Evolutionary conservation across 92 coral and sea anemone genomes (phyloP).

Genomic region (Epizoanthus scotinus): DNA sequence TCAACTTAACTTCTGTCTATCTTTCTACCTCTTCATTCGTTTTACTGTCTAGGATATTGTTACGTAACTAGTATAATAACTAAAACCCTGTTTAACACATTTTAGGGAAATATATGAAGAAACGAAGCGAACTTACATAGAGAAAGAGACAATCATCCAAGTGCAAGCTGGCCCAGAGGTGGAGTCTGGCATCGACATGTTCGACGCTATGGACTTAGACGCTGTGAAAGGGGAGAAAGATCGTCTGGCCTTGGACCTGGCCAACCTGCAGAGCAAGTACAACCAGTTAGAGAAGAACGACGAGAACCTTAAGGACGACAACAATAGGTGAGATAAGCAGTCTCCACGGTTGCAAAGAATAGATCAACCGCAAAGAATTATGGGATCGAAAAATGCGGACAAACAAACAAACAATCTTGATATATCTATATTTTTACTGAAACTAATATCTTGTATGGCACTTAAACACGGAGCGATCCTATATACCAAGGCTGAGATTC

Average conservation of each 20-base stretch:
- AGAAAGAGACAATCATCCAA: constrained; percentile 63
- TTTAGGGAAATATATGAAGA: constrained; percentile 49
- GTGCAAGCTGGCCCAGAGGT: constrained; percentile 68
- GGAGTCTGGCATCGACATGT: constrained; percentile 75
- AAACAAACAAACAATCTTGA: too few species aligned
- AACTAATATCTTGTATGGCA: too few species aligned
- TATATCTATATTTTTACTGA: too few species aligned
- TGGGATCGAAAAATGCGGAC: too few species aligned
- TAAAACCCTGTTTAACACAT: background rate
- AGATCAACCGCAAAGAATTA: too few species aligned
- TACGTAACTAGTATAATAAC: background rate
- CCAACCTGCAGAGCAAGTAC: constrained; percentile 81
- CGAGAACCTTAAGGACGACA: constrained; percentile 70
- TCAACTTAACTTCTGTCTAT: background rate
- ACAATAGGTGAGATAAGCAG: constrained; percentile 56
- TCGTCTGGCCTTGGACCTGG: constrained; percentile 67
- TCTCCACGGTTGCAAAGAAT: too few species aligned
- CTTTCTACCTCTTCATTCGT: background rate
- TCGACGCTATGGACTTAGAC: constrained; percentile 73
- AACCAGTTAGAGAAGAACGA: constrained; percentile 68
- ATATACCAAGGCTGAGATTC: too few species aligned
- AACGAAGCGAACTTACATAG: constrained; percentile 52
- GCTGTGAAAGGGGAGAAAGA: constrained; percentile 78
- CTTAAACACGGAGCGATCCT: too few species aligned
- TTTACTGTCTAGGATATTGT: background rate